Evolutionary conservation across 2,113 vertebrate species (phyloP).

Genomic region (Semnornis frantzii): DNA sequence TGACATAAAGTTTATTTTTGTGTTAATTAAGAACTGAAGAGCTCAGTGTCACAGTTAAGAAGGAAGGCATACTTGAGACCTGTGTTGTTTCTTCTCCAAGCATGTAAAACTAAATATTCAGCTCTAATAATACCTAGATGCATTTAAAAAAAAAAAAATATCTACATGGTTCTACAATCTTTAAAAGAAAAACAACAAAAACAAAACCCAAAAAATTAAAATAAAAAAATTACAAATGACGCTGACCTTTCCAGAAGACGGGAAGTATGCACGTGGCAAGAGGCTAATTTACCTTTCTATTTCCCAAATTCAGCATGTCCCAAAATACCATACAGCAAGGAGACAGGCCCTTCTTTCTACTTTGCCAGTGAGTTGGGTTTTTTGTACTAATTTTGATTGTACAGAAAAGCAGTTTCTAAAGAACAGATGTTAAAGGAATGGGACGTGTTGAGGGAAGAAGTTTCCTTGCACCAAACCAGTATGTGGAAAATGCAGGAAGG

Average conservation of each 20-base stretch:
- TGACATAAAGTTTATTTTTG: constrained; percentile 2
- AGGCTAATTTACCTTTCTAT: constrained; percentile 87
- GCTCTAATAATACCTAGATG: constrained; percentile 58
- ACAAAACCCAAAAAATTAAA: not conserved
- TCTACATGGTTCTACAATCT: constrained; percentile 72
- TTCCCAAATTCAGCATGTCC: constrained; percentile 88
- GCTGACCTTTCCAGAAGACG: constrained; percentile 77
- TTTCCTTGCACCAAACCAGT: constrained; percentile 76
- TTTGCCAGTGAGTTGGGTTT: constrained; percentile 88
- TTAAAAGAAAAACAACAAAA: not conserved
- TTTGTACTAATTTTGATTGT: constrained; percentile 82
- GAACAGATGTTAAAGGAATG: constrained; percentile 72
- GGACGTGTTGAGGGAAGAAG: constrained; percentile 67
- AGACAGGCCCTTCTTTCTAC: constrained; percentile 89
- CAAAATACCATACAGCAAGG: constrained; percentile 89
- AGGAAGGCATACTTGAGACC: constrained; percentile 3
- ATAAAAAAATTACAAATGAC: constrained; percentile 6
- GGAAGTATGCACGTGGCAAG: constrained; percentile 73
- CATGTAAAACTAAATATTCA: constrained; percentile 54
- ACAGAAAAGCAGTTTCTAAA: constrained; percentile 79
- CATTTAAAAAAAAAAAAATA: constrained; percentile 24
- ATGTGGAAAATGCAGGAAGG: constrained; percentile 53
- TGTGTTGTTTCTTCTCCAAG: constrained; percentile 43
- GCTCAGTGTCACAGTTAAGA: constrained; percentile 14
- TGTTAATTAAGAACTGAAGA: constrained; percentile 28